Evolutionary conservation across 2,797 vertebrate genomes (phyloP).

Genomic region (Momotus momota): DNA sequence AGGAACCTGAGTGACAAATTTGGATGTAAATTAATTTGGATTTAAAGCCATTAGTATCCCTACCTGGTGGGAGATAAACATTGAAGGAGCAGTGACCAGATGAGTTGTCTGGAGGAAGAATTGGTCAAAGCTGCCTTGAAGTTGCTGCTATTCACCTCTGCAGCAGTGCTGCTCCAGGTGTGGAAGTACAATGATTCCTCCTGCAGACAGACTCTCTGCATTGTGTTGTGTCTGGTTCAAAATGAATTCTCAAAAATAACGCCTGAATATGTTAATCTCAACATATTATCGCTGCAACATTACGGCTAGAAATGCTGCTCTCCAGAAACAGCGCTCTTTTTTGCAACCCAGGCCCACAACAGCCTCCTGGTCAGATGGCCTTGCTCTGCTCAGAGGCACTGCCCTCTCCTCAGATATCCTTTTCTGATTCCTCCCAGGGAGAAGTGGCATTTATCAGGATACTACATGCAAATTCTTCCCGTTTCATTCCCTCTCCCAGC

Average conservation of each 20-base stretch:
- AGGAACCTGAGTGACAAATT: not conserved
- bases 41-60: not conserved
- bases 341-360: not conserved
- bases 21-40: not conserved
- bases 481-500: not conserved
- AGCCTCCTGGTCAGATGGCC: fast-evolving
- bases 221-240: not conserved
- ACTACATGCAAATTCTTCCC: not conserved
- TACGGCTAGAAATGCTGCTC: not conserved
- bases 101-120: not conserved
- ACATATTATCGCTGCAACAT: too few relatives aligned
- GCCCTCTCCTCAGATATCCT: not conserved
- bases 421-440: not conserved
- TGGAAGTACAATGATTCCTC: not conserved
- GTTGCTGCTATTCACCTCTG: not conserved
- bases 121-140: not conserved
- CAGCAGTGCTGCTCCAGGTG: fast-evolving
- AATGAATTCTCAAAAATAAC: not conserved
- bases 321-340: not conserved
- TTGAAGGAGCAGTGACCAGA: not conserved
- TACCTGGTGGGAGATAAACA: slow-evolving; percentile 16
- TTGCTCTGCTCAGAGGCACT: not conserved
- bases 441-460: not conserved
- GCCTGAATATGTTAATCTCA: not conserved
- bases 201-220: not conserved